A percentile compares a stretch with the other conserved stretches of the same genome.
Conservation (phyloP, 2,888 invertebrate genomes). For the Drosophila buzzatii region DNA sequence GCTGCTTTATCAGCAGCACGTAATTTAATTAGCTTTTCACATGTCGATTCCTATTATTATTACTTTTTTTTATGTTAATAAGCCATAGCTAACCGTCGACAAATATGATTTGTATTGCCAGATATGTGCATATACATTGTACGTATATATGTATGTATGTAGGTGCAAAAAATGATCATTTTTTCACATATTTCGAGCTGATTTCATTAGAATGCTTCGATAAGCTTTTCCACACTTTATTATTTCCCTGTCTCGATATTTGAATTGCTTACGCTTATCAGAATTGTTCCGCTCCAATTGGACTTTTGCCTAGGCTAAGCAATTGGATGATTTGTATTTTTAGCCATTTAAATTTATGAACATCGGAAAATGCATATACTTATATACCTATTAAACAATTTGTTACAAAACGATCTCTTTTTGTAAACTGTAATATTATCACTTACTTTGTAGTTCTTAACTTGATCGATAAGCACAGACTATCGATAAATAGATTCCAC, state of each 20-base stretch:
- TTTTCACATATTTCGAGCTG: constrained; percentile 1
- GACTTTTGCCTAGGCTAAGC: not conserved
- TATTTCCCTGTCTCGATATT: constrained; percentile 28
- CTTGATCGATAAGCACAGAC: too few relatives aligned
- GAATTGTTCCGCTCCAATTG: constrained; percentile 16
- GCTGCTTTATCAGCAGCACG: constrained; percentile 20
- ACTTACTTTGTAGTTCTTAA: not conserved
- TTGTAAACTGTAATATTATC: not conserved
- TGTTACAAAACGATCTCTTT: not conserved
- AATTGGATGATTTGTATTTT: constrained; percentile 8
- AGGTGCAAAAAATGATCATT: not conserved
- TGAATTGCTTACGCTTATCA: constrained; percentile 33
- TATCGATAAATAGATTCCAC: too few relatives aligned
- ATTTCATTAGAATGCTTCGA: constrained; percentile 18
- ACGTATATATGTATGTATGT: not conserved
- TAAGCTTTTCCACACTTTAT: constrained; percentile 25
- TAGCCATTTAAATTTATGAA: constrained; percentile 7
- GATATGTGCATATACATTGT: not conserved
- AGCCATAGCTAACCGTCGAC: constrained; percentile 10
- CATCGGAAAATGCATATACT: not conserved
- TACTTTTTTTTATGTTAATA: not conserved
- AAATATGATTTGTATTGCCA: constrained; percentile 4
- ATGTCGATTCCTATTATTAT: not conserved
- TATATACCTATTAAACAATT: not conserved
- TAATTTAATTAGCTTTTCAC: not conserved